Evolutionary conservation across 2,797 vertebrate genomes (phyloP).

Genomic region (Notolepis coatsorum): DNA sequence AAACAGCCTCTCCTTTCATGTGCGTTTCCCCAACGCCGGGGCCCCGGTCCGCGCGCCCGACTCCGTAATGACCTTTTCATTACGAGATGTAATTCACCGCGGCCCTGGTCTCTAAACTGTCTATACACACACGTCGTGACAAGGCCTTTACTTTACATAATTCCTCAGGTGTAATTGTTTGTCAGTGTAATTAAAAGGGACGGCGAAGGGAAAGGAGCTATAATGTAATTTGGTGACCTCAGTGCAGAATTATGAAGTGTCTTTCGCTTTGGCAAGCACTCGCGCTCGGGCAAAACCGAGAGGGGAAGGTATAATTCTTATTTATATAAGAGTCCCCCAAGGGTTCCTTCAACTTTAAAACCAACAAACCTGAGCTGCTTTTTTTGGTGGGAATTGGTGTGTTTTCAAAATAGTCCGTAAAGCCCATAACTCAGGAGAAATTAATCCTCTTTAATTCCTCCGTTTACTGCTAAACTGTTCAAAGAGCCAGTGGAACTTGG

Average conservation of each 20-base stretch:
- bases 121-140: slow-evolving; percentile 83
- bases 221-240: slow-evolving; percentile 93
- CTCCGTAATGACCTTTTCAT: slow-evolving; percentile 67
- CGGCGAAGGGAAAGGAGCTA: slow-evolving; percentile 89
- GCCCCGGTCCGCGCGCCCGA: no score
- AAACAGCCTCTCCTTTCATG: slow-evolving; percentile 62
- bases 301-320: slow-evolving; percentile 89
- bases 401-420: slow-evolving; percentile 76
- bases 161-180: slow-evolving; percentile 90
- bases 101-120: slow-evolving; percentile 86
- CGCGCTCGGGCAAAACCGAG: slow-evolving; percentile 84
- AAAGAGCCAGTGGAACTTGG: slow-evolving; percentile 37
- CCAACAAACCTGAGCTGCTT: slow-evolving; percentile 86
- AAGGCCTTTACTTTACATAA: slow-evolving; percentile 88
- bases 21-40: slow-evolving; percentile 43
- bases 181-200: slow-evolving; percentile 90
- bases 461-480: slow-evolving; percentile 53
- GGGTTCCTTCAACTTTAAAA: slow-evolving; percentile 82
- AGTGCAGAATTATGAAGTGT: slow-evolving; percentile 90
- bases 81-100: slow-evolving; percentile 75
- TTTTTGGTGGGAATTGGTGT: slow-evolving; percentile 82
- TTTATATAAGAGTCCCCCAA: slow-evolving; percentile 90
- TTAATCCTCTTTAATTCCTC: slow-evolving; percentile 63
- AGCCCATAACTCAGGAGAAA: slow-evolving; percentile 69
- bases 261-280: slow-evolving; percentile 87